Conservation (phyloP, 2,888 invertebrate genomes). For the Heliconius hortense region DNA sequence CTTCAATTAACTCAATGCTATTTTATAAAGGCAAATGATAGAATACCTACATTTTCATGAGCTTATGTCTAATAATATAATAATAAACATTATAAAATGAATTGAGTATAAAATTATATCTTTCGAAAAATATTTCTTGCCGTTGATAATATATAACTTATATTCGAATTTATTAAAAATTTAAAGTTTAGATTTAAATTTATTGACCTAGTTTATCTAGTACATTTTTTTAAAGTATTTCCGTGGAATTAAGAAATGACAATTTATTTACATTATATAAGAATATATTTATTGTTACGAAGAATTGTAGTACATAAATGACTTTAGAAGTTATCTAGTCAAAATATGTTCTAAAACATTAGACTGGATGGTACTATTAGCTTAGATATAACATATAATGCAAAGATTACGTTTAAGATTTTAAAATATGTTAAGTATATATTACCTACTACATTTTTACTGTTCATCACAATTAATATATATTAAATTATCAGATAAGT, state of each 20-base stretch:
- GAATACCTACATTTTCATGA: background rate
- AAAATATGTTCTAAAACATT: constrained; percentile 48
- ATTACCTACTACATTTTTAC: background rate
- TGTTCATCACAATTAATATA: constrained; percentile 4
- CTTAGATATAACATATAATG: constrained; percentile 16
- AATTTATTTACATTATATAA: background rate
- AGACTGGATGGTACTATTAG: constrained; percentile 45
- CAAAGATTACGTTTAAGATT: constrained; percentile 17
- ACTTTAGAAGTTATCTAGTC: constrained; percentile 50
- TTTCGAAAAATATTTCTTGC: constrained; percentile 1
- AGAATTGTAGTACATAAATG: background rate
- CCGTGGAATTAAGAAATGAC: background rate
- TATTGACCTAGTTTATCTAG: background rate
- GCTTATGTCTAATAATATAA: background rate
- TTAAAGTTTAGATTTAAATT: constrained; percentile 3
- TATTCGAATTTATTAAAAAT: constrained; percentile 1
- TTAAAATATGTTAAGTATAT: background rate
- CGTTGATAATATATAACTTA: background rate
- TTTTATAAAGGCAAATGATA: background rate
- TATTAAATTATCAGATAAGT: background rate
- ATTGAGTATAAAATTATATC: background rate
- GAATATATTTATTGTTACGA: constrained; percentile 2
- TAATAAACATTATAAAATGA: background rate
- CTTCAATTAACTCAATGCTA: background rate
- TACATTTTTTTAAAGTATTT: background rate